Percentiles rank a stretch among this genome's conserved stretches.
Conservation (phyloP, 2,888 invertebrate genomes). For the Limulus polyphemus region DNA sequence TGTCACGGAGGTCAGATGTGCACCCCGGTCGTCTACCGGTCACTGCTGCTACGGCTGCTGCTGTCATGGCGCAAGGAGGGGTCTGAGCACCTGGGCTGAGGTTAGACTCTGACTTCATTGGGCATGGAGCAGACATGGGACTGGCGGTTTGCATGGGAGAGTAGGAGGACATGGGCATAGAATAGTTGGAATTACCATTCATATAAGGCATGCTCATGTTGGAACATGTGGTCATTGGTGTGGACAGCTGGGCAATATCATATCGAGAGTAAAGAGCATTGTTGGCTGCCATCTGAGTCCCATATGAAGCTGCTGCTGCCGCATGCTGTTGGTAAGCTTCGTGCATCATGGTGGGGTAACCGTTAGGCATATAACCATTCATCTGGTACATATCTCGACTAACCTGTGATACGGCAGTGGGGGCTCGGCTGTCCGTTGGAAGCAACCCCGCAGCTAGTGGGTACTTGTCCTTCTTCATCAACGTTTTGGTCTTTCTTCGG, state of each 20-base stretch:
- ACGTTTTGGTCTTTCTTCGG: conserved; percentile 86
- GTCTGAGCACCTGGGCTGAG: not conserved
- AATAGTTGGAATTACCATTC: conserved; percentile 51
- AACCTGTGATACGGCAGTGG: conserved; percentile 33
- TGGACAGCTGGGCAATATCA: conserved; percentile 68
- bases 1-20: conserved; percentile 50
- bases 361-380: conserved; percentile 93
- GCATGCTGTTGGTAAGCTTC: conserved; percentile 56
- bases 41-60: conserved; percentile 17
- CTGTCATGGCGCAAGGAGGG: conserved; percentile 9
- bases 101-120: not conserved
- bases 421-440: conserved; percentile 28
- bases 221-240: conserved; percentile 30
- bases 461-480: conserved; percentile 88
- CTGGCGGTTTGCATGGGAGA: conserved; percentile 25
- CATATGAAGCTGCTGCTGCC: conserved; percentile 53
- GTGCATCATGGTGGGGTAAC: conserved; percentile 55
- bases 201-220: conserved; percentile 48
- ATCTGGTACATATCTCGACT: conserved; percentile 38
- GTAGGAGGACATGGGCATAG: conserved; percentile 49
- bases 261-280: conserved; percentile 58
- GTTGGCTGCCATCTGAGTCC: conserved; percentile 41
- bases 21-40: conserved; percentile 8
- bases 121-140: conserved; percentile 3
- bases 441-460: conserved; percentile 45